Base-by-base conservation (phyloP, 2,113 vertebrate genomes). In the Holacanthus passer region DNA sequence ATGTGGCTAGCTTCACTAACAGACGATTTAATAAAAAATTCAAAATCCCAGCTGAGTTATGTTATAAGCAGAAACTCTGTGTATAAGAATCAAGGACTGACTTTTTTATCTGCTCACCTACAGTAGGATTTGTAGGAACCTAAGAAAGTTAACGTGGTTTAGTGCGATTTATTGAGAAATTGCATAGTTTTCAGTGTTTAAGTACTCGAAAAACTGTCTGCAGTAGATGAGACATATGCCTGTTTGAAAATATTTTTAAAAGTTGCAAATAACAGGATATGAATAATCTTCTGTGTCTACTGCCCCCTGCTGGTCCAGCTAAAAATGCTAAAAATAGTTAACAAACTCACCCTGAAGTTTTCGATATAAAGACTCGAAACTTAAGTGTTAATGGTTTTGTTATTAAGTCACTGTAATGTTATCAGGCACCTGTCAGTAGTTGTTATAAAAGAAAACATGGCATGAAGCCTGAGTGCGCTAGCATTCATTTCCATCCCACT, bases 351-450 rank as follows among this genome's bases (percentile, higher is more conserved):
- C 16, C 17, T 77, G 31, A 56, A 55, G 58, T 77, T 77, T 27
- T 55, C 60, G 50, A 73, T 59, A 43, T n/a, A 48, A 35, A 50
- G 16, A 56, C 22, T 71, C 7, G 14, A 39, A 16, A 66, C 19
- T 73, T 20, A 52, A 58, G 19, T 48, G 41, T 31, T 68, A 29
- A n/a, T 59, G 12, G 27, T 66, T 64, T 65, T 48, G 24, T 77
- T 58, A 37, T 68, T 43, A 67, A 37, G 64, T 65, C 29, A 47
- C 32, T 81, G 29, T 94, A 94, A 94, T 95, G 91, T 94, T 95
- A 95, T 96, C 96, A 94, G 93, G 94, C 96, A 96, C 94, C 95
- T 97, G 96, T 96, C 95, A 96, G 94, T 95, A 92, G 95, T 95
- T 91, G 94, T 97, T 77, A 77, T 62, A 29, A 77, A 77, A 56